phyloP scores from a whole-genome alignment of 2,888 invertebrate genomes.

The Quadriops clusia region DNA sequence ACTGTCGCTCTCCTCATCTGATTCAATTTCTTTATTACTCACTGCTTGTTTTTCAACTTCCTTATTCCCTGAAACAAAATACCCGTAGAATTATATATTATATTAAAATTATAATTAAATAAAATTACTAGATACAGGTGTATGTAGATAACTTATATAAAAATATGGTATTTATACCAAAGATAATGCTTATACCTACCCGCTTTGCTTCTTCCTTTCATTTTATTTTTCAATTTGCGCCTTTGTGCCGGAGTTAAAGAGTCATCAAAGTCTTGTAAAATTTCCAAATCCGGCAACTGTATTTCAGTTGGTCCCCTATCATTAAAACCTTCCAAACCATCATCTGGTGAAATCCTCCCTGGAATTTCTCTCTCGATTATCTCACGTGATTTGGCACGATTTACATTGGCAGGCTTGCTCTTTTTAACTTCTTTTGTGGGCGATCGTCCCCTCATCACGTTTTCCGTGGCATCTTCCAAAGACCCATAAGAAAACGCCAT shows the following conservation, averaged over 20 bases:
- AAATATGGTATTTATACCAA: no score
- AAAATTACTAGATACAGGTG: no score
- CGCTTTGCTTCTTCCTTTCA: neutral
- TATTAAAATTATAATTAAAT: no score
- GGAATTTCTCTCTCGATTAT: slow-evolving; percentile 44
- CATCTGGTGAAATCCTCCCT: slow-evolving; percentile 12
- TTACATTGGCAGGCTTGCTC: slow-evolving; percentile 30
- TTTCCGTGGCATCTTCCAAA: slow-evolving; percentile 34
- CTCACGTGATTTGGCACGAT: slow-evolving; percentile 51
- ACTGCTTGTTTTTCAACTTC: no score
- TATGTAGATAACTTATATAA: no score
- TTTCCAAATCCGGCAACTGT: slow-evolving; percentile 26
- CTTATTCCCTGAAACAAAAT: no score
- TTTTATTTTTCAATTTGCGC: neutral
- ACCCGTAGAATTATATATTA: no score
- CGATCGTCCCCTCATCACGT: slow-evolving; percentile 23
- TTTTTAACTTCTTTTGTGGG: slow-evolving; percentile 23
- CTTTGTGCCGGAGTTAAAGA: slow-evolving; percentile 10
- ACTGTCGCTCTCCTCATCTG: no score
- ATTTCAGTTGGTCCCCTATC: no score
- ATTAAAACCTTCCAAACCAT: no score
- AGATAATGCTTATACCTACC: no score
- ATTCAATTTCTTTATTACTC: no score
- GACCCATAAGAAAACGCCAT: slow-evolving; percentile 54
- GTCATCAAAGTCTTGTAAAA: slow-evolving; percentile 38